Evolutionary conservation across 2,797 vertebrate species (phyloP).

Genomic region (Propithecus deckenii): DNA sequence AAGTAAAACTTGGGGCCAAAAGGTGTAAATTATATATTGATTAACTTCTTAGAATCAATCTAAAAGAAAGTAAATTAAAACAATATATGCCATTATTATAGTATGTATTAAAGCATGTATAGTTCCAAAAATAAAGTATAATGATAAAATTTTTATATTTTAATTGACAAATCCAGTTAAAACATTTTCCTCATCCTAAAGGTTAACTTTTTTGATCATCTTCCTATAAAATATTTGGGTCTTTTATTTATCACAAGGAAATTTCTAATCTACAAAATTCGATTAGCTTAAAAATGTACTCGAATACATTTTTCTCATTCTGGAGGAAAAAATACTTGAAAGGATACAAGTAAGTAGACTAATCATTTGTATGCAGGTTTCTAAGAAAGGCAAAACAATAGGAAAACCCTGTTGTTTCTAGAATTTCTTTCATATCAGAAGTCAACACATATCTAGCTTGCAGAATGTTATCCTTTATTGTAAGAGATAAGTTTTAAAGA

Average conservation of each 20-base stretch:
- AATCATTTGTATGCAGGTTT: constrained; percentile 58
- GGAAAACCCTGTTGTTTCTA: not conserved
- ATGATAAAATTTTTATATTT: not conserved
- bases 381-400: constrained; percentile 34
- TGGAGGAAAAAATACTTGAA: constrained; percentile 28
- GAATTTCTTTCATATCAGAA: not conserved
- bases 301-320: not conserved
- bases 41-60: not conserved
- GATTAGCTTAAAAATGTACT: constrained; percentile 35
- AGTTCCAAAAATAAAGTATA: not conserved
- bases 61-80: not conserved
- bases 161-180: not conserved
- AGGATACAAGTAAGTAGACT: constrained; percentile 59
- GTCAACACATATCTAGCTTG: not conserved
- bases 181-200: not conserved
- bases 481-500: not conserved
- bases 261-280: constrained; percentile 26
- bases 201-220: not conserved
- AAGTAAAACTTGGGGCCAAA: not conserved
- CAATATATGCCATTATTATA: not conserved
- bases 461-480: not conserved
- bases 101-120: not conserved
- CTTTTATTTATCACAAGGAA: not conserved
- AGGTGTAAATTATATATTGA: not conserved
- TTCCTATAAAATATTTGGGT: not conserved